These are phyloP conservation scores for Orthosia gracilis DNA, from an alignment of 2,888 invertebrate genomes.

Conservation along the genomic window DNA sequence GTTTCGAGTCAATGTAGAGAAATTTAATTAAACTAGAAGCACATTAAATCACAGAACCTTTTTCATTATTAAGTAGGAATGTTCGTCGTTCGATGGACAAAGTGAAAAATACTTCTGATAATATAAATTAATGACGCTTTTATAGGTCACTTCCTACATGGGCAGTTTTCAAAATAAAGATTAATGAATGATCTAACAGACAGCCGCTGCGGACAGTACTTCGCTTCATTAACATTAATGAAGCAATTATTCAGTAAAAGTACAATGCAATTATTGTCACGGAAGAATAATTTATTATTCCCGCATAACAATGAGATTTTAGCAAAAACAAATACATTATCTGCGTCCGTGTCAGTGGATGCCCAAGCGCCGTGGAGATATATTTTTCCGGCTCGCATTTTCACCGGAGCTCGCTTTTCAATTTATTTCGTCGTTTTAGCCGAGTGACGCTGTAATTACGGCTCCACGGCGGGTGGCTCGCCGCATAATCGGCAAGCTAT, in stretches of 20 bases:
- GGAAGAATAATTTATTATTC: constrained; percentile 81
- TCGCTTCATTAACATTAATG: constrained; percentile 81
- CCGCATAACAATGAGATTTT: constrained; percentile 83
- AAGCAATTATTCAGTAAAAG: constrained; percentile 80
- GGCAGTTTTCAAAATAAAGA: constrained; percentile 19
- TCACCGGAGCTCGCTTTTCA: constrained; percentile 87
- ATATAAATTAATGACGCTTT: constrained; percentile 47
- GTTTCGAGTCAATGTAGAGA: constrained; percentile 27
- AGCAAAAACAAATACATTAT: constrained; percentile 88
- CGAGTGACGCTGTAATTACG: constrained; percentile 88
- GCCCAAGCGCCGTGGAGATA: constrained; percentile 83
- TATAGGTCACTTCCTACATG: constrained; percentile 21
- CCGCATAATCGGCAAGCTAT: constrained; percentile 81
- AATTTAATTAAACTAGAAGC: constrained; percentile 48
- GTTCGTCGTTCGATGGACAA: constrained; percentile 9
- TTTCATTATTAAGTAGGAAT: constrained; percentile 43
- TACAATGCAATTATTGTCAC: constrained; percentile 76
- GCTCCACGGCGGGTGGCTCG: constrained; percentile 75
- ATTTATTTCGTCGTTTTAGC: constrained; percentile 89
- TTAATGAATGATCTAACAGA: constrained; percentile 47
- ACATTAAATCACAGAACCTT: constrained; percentile 47
- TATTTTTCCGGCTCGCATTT: constrained; percentile 85
- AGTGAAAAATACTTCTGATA: constrained; percentile 27
- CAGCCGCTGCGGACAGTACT: constrained; percentile 52
- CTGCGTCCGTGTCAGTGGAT: constrained; percentile 82